Base-by-base conservation (phyloP, 2,797 vertebrate genomes). In the Danio jaintianensis region DNA sequence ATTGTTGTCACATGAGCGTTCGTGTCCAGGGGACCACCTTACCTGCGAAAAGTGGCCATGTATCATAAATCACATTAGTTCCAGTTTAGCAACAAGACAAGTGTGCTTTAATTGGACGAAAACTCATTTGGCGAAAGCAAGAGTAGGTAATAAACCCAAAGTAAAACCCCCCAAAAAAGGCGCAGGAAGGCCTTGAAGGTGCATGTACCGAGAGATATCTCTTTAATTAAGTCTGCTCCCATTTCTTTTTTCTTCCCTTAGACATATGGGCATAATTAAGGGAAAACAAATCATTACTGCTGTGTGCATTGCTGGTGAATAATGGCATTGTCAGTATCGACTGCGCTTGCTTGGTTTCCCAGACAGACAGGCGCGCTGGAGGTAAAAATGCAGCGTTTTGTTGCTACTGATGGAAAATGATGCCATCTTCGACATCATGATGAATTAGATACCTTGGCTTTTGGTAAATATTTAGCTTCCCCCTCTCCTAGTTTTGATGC, bases 211-310 rank as follows among this genome's bases (percentile, higher is more conserved):
- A 74, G 70, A 82, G 77, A 52, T 70, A 78, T 81, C 69, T 84
- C 76, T 80, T 83, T 85, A 79, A 86, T 86, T 86, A 84, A 85
- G 83, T 70, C 69, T 45, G 47, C 77, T 75, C 68, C 69, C 45
- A 29, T 77, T 82, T 79, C 72, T 64, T 72, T 79, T 72, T 78
- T 56, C 47, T 70, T 75, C 82, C 72, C 61, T 82, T 79, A 83
- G 84, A 87, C 82, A 85, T 88, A 87, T 84, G 87, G 83, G 70
- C 55, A 70, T 88, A 87, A 88, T 88, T 87, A 84, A 77, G 79
- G 66, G 75, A 85, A 88, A 88, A 87, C 87, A 88, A 86, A 88
- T 88, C 78, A 86, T 87, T 84, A 84, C 83, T 85, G 83, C 74
- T 68, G 80, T 61, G 70, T 56, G 73, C 67, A 45, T 83, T 50